A percentile compares a stretch with the other conserved stretches of the same genome.
Evolutionary conservation across 2,113 vertebrate genomes (phyloP).

Genomic region (Caranx melampygus): DNA sequence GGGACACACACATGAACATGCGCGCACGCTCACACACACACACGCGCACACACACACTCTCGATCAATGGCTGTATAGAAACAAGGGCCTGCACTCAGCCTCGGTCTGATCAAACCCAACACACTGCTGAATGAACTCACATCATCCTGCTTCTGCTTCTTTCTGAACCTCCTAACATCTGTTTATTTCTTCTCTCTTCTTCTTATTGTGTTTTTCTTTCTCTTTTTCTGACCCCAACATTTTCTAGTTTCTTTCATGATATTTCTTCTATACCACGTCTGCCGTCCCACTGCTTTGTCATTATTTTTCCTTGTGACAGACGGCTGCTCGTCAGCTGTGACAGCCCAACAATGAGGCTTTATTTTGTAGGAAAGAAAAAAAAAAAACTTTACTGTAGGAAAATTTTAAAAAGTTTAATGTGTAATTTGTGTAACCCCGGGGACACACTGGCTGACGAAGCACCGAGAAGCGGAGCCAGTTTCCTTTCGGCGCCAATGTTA

Average conservation of each 20-base stretch:
- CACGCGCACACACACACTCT: conserved; percentile 46
- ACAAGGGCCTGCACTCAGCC: conserved; percentile 36
- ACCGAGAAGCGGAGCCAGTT: no score
- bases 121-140: conserved; percentile 17
- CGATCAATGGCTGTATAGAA: conserved; percentile 53
- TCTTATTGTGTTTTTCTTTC: conserved; percentile 7
- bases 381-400: conserved; percentile 30
- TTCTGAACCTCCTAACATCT: conserved; percentile 17
- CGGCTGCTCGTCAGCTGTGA: conserved; percentile 60
- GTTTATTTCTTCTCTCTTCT: conserved; percentile 22
- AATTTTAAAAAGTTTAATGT: background rate
- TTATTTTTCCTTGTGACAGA: conserved; percentile 48
- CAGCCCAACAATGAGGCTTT: conserved; percentile 61
- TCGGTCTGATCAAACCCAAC: conserved; percentile 38
- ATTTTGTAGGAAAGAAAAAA: conserved; percentile 44
- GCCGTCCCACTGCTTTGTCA: conserved; percentile 33
- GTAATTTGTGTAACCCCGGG: no score
- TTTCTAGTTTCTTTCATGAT: conserved; percentile 24
- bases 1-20: conserved; percentile 47
- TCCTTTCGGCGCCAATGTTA: no score
- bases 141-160: background rate
- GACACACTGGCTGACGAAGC: no score
- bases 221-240: conserved; percentile 12
- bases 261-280: conserved; percentile 27
- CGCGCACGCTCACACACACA: conserved; percentile 37